Percentiles rank a stretch among this genome's conserved stretches.
Conservation (phyloP, 2,888 invertebrate genomes). For the Sisyra nigra region DNA sequence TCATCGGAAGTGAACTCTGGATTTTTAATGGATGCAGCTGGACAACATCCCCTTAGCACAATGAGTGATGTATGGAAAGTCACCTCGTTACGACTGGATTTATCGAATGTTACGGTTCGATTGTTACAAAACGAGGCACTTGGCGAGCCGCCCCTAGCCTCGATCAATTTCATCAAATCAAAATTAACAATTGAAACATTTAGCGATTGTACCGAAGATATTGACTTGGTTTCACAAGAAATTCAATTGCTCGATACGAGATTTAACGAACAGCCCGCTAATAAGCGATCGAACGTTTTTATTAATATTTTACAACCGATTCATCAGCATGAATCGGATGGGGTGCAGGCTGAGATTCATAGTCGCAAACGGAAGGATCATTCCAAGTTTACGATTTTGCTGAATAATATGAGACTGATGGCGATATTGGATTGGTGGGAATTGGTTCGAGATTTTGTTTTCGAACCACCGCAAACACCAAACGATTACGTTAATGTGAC, state of each 20-base stretch:
- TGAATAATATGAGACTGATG: conserved; percentile 91
- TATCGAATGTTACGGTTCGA: conserved; percentile 72
- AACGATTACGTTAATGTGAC: background rate
- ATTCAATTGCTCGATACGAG: conserved; percentile 68
- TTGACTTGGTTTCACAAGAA: conserved; percentile 85
- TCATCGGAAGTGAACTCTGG: conserved; percentile 17
- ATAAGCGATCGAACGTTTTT: conserved; percentile 71
- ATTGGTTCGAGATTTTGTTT: conserved; percentile 62
- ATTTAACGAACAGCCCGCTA: conserved; percentile 44
- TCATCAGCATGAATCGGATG: conserved; percentile 27
- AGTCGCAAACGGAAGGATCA: conserved; percentile 48
- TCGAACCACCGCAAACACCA: conserved; percentile 29
- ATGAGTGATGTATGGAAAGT: conserved; percentile 50
- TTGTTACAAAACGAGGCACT: conserved; percentile 38
- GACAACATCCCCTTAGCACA: conserved; percentile 8
- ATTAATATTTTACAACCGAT: conserved; percentile 76
- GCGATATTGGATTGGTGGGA: conserved; percentile 91
- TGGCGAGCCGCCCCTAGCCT: conserved; percentile 46
- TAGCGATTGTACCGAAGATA: conserved; percentile 79
- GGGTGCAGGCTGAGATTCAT: conserved; percentile 60
- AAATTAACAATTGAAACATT: conserved; percentile 69
- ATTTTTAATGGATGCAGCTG: background rate
- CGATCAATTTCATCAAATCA: conserved; percentile 84
- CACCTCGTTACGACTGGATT: conserved; percentile 64
- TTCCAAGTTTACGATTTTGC: conserved; percentile 68